Percentiles rank a stretch among this genome's conserved stretches.
Evolutionary conservation across 2,113 vertebrate species (phyloP).

Genomic region (Varanus komodoensis): DNA sequence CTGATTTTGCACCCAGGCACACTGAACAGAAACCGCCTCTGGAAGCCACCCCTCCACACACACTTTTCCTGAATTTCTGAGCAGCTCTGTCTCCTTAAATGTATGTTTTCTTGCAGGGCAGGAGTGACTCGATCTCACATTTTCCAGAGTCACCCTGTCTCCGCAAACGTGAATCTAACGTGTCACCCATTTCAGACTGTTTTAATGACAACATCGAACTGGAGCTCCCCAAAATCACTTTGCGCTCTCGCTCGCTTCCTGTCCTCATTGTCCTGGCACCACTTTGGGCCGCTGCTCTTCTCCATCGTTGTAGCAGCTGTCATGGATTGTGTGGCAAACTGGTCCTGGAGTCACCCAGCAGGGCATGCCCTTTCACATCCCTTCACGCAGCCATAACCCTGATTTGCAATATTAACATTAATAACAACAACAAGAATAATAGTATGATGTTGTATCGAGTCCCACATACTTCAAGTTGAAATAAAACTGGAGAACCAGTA

Average conservation of each 20-base stretch:
- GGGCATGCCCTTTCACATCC: no score
- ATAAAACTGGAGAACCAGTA: no score
- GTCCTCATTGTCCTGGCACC: not conserved
- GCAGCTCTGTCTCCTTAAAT: not conserved
- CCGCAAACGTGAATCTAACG: not conserved
- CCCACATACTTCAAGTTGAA: not conserved
- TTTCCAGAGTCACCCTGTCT: not conserved
- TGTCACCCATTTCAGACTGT: not conserved
- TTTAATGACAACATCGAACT: not conserved
- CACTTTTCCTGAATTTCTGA: constrained; percentile 2
- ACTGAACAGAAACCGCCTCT: not conserved
- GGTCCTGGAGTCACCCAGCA: no score
- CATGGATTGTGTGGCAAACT: no score
- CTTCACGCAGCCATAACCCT: no score
- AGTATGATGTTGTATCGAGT: not conserved
- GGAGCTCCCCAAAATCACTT: not conserved
- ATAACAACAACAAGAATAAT: not conserved
- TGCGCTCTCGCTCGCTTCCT: not conserved
- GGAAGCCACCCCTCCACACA: not conserved
- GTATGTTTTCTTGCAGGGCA: not conserved
- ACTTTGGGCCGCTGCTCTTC: not conserved
- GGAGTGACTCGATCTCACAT: not conserved
- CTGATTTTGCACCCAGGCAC: no score
- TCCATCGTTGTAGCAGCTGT: not conserved
- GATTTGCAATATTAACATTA: not conserved